Evolutionary conservation across 1,140 invertebrate species (phyloP), one percentile per base, ranked within the genome.

Genomic region (Megathymus violae): DNA sequence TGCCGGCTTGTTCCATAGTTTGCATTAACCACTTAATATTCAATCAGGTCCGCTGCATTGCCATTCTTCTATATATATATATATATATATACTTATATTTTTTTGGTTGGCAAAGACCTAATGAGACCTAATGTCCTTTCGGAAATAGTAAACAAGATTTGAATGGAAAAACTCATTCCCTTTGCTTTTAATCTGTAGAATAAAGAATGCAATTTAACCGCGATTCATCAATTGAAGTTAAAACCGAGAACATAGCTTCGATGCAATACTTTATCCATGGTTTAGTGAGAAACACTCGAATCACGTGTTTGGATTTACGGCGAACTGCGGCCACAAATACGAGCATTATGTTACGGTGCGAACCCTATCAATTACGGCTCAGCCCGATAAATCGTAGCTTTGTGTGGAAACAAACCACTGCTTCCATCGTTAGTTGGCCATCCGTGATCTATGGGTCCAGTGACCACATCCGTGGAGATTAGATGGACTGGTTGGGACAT

Each of bases 371-470:
- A 80, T 80, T 75, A 77, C 72, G 64, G 66, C 52, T 63, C 70
- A 73, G 74, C 69, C 56, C 74, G 68, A 80, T 80, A 80, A 80
- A 80, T 80, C 77, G 74, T 69, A 72, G 72, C 74, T 71, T 79
- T 79, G 72, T 79, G 74, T 73, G 71, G 68, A 73, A 76, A 77
- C 77, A 77, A 77, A 79, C 77, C 77, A 76, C 76, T 74, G 77
- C 71, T 68, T 73, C 77, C 66, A 74, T 77, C 74, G 74, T 73
- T 79, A 74, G 77, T 73, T 79, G 73, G 76, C 71, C 74, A 76
- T 68, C 64, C 69, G 69, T 77, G 77, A 79, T 79, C 74, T 77
- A 79, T 77, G 52, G 67, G 46, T 75, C 52, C 51, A 64, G 60
- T 60, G 31, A 22, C 72, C 51, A 69, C 36, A 40, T 36, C 34